Evolutionary conservation across 2,113 vertebrate genomes (phyloP), one percentile per base, ranked within the genome.

Genomic region (Percopsis transmontana): DNA sequence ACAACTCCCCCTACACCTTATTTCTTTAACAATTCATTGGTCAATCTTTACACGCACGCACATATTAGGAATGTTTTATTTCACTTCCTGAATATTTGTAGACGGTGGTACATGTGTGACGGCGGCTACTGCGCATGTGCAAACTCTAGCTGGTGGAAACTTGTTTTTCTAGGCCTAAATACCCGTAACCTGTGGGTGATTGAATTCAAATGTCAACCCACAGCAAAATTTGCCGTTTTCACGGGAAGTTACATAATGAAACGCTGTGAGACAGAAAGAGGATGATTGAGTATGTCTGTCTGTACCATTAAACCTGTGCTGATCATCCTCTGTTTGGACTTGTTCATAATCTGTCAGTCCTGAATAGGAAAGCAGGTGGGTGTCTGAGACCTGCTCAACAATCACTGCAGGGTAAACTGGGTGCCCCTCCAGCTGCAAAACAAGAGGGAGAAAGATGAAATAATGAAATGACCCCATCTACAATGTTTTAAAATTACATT

Each of bases 341-440:
- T 95, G 93, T 76, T 95, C 96, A 24, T 93, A 95, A n/a, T n/a
- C n/a, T 8, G 89, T 86, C 47, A 97, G 89, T 3, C 94, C 94
- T 0, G 95, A 92, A 33, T 96, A 97, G 61, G 93, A 90, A 45
- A 97, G 89, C 76, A 97, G 91, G 63, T 97, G 95, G 54, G 93
- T 88, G 5, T 94, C 94, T 54, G 95, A 95, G 74, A 98, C 92
- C 79, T 96, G 95, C 51, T 99, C 96, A 86, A 97, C 95, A 6
- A 97, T 96, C 62, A 98, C 96, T 0, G 95, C 94, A 16, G 96
- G 96, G 80, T 95, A 98, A 84, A 95, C 92, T 27, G 92, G 91
- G 38, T 93, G 91, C 71, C 90, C 89, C 19, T 88, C 93, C 85
- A 97, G 87, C 96, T 98, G 64, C 5, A 44, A 19, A 12, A n/a